Evolutionary conservation across 2,888 invertebrate genomes (phyloP).

Genomic region (Morpho helenor): DNA sequence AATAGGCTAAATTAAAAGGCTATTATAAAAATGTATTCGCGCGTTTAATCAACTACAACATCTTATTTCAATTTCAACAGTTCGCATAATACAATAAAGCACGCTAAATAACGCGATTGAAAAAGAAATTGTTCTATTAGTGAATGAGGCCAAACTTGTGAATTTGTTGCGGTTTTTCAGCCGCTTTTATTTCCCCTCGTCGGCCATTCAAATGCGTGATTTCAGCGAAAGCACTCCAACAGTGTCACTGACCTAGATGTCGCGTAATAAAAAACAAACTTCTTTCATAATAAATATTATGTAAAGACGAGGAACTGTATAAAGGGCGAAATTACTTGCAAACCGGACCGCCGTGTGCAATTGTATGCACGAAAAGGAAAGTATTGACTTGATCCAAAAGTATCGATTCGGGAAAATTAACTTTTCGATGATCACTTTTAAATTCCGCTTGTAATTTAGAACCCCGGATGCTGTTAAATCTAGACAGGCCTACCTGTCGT

Average conservation of each 20-base stretch:
- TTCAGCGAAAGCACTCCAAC: conserved; percentile 3
- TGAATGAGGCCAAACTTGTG: conserved; percentile 11
- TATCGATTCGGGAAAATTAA: too few relatives aligned
- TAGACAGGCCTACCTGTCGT: too few relatives aligned
- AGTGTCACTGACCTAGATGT: conserved; percentile 5
- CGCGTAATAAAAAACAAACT: not conserved
- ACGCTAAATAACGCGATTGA: too few relatives aligned
- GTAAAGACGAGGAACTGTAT: conserved; percentile 14
- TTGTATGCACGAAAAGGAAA: not conserved
- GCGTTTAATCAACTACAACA: too few relatives aligned
- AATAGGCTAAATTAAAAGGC: too few relatives aligned
- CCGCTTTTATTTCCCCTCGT: conserved; percentile 2
- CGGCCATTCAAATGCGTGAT: not conserved
- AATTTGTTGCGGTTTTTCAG: conserved; percentile 11
- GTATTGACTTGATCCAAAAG: not conserved
- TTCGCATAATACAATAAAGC: too few relatives aligned
- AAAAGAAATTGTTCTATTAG: conserved; percentile 7
- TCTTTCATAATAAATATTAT: conserved; percentile 15
- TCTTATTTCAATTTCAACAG: too few relatives aligned
- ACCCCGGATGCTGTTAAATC: too few relatives aligned
- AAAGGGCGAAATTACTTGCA: conserved; percentile 15
- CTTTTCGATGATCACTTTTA: too few relatives aligned
- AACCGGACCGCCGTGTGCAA: conserved; percentile 11
- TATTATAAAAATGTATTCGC: too few relatives aligned
- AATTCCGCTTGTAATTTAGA: too few relatives aligned